These are phyloP conservation scores for Girardinichthys multiradiatus DNA, from an alignment of 2,113 vertebrate genomes.

Conservation along the genomic window DNA sequence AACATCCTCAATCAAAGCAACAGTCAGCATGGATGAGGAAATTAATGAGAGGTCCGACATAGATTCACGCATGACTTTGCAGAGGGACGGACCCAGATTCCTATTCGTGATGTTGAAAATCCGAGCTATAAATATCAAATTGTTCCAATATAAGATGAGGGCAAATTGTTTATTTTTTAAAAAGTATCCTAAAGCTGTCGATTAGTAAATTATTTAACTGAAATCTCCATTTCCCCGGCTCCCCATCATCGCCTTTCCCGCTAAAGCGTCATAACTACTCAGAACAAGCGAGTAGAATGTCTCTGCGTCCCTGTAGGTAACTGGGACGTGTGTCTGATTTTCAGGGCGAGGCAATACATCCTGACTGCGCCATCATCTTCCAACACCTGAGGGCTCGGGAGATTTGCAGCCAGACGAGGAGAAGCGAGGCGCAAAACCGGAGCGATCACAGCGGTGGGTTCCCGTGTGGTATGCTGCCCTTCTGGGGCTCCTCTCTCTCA, in stretches of 20 bases:
- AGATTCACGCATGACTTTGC: not conserved
- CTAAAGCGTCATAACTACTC: not conserved
- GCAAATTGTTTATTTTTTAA: not conserved
- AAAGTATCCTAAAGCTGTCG: not conserved
- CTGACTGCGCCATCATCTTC: slow-evolving; percentile 79
- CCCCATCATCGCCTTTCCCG: not conserved
- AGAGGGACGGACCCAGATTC: not conserved
- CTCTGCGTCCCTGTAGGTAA: slow-evolving; percentile 11
- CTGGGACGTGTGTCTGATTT: slow-evolving; percentile 28
- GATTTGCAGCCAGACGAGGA: slow-evolving; percentile 69
- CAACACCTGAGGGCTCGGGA: slow-evolving; percentile 75
- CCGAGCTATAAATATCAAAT: not conserved
- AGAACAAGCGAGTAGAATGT: not conserved
- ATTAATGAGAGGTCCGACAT: not conserved
- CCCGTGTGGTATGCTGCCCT: not conserved
- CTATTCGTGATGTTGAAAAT: not conserved
- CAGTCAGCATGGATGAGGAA: not conserved
- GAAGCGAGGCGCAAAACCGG: slow-evolving; percentile 66
- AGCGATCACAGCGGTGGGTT: slow-evolving; percentile 64
- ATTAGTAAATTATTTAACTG: not conserved
- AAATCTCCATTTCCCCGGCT: not conserved
- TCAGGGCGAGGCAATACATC: slow-evolving; percentile 75
- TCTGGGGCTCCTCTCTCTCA: slow-evolving; percentile 6
- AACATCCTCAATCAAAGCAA: not conserved
- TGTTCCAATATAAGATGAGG: not conserved